A percentile compares a stretch with the other conserved stretches of the same genome.
Conservation (phyloP, 1,140 invertebrate genomes). For the Eubasilissa regina region DNA sequence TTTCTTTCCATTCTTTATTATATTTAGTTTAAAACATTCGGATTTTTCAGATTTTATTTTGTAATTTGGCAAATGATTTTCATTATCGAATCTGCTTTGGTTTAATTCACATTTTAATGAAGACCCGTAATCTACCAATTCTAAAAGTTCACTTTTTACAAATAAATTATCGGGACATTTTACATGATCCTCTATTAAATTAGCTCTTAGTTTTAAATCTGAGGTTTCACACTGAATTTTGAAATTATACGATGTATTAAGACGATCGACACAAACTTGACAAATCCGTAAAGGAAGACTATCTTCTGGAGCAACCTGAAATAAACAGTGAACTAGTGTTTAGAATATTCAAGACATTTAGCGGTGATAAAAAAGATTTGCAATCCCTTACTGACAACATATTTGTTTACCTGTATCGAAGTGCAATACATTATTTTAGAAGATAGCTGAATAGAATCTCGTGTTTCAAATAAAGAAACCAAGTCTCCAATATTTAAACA, state of each 20-base stretch:
- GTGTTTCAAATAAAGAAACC: slow-evolving; percentile 48
- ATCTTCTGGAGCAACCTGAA: slow-evolving; percentile 66
- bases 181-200: background rate
- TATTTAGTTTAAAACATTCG: background rate
- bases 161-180: background rate
- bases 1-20: slow-evolving; percentile 2
- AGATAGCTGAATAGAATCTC: slow-evolving; percentile 45
- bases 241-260: slow-evolving; percentile 66
- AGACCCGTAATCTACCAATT: background rate
- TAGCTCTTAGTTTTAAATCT: slow-evolving; percentile 58
- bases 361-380: too few species aligned
- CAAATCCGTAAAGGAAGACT: slow-evolving; percentile 66
- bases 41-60: background rate
- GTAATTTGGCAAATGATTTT: background rate
- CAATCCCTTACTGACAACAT: too few species aligned
- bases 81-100: slow-evolving; percentile 32
- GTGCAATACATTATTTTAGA: slow-evolving; percentile 56
- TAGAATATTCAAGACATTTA: background rate
- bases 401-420: slow-evolving; percentile 47
- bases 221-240: slow-evolving; percentile 65
- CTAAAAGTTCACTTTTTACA: slow-evolving; percentile 8
- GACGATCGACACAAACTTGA: slow-evolving; percentile 62
- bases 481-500: slow-evolving; percentile 49
- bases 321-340: slow-evolving; percentile 44
- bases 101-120: slow-evolving; percentile 38